phyloP scores from a whole-genome alignment of 2,113 vertebrate species.

The Symphodus melops region DNA sequence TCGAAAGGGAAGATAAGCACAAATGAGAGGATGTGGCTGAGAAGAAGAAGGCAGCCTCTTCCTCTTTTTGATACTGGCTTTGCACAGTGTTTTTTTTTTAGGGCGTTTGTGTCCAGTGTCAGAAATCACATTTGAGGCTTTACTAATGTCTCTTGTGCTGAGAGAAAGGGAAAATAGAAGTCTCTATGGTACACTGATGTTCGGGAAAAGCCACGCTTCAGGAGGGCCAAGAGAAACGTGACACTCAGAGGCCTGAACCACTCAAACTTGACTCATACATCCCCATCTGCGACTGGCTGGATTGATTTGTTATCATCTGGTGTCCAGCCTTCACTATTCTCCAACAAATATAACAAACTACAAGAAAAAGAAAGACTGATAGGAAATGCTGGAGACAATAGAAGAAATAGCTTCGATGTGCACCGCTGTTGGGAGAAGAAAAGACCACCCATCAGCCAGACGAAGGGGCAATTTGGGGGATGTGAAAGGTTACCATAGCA shows the following conservation, averaged over 20 bases:
- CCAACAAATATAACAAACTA: slow-evolving; percentile 14
- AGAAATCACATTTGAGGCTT: slow-evolving; percentile 19
- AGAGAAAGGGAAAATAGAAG: slow-evolving; percentile 7
- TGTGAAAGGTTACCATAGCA: slow-evolving; percentile 83
- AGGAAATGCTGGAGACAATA: slow-evolving; percentile 11
- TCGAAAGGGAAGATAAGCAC: slow-evolving; percentile 42
- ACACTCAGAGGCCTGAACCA: slow-evolving; percentile 46
- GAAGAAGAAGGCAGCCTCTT: slow-evolving; percentile 55
- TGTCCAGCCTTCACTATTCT: slow-evolving; percentile 28
- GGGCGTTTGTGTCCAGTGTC: slow-evolving; percentile 17
- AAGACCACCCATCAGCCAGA: slow-evolving; percentile 64
- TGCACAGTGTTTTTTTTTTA: slow-evolving; percentile 26
- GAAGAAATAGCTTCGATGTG: slow-evolving; percentile 24
- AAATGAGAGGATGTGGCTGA: slow-evolving; percentile 62
- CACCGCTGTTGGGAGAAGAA: slow-evolving; percentile 41
- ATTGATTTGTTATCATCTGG: slow-evolving; percentile 58
- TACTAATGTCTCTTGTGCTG: slow-evolving; percentile 23
- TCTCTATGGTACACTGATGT: slow-evolving; percentile 30
- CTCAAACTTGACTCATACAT: slow-evolving; percentile 47
- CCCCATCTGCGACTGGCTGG: slow-evolving; percentile 47
- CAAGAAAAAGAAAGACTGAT: background rate
- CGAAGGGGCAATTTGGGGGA: slow-evolving; percentile 74
- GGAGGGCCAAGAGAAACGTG: slow-evolving; percentile 50
- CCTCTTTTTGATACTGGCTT: slow-evolving; percentile 56
- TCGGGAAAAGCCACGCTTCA: slow-evolving; percentile 30